A percentile compares a stretch with the other conserved stretches of the same genome.
These are phyloP conservation scores for Formica exsecta DNA, from an alignment of 1,140 invertebrate genomes.

Conservation along the genomic window DNA sequence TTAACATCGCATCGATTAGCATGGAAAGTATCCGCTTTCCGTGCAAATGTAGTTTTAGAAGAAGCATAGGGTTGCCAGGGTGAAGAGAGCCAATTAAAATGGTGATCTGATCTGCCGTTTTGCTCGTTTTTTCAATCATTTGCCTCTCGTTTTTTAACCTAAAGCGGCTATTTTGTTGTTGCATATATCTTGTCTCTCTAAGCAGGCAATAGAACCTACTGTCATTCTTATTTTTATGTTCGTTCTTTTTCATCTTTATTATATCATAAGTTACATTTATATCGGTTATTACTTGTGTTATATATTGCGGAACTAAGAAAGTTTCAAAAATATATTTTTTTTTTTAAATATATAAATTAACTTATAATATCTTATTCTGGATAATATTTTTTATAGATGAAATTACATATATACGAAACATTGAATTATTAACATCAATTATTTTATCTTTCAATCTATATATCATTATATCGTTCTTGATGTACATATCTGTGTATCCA, in stretches of 20 bases:
- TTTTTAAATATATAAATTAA: neutral
- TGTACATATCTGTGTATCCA: neutral
- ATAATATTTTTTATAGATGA: neutral
- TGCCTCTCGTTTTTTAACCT: constrained; percentile 40
- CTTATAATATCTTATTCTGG: neutral
- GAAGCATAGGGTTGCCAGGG: constrained; percentile 32
- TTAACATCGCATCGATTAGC: constrained; percentile 71
- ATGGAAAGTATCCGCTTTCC: constrained; percentile 69
- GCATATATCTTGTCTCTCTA: constrained; percentile 1
- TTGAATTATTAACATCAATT: neutral
- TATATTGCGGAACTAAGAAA: neutral
- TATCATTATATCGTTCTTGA: neutral
- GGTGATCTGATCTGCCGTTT: constrained; percentile 63
- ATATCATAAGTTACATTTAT: neutral
- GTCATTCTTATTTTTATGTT: neutral
- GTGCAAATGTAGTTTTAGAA: constrained; percentile 55
- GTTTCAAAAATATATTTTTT: neutral
- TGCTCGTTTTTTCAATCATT: constrained; percentile 47
- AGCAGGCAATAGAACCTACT: constrained; percentile 15
- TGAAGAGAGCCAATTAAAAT: constrained; percentile 66
- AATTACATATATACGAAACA: neutral
- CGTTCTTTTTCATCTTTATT: neutral
- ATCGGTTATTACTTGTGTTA: neutral
- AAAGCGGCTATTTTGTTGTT: neutral
- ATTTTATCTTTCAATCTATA: neutral